Evolutionary conservation across 2,797 vertebrate species (phyloP).

Genomic region (Rachycentron canadum): DNA sequence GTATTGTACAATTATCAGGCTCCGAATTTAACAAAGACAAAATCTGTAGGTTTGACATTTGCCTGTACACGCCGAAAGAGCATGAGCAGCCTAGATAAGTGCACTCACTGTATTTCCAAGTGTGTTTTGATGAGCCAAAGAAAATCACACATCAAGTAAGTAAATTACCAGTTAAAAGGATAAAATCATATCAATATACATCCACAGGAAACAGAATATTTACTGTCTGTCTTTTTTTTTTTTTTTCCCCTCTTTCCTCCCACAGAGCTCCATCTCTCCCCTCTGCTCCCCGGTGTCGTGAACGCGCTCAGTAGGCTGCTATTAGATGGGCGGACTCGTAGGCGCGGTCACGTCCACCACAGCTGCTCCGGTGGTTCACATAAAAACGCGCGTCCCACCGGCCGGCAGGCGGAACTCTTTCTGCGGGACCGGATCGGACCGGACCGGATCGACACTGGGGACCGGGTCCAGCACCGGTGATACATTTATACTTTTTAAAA

Average conservation of each 20-base stretch:
- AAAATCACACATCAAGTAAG: no score
- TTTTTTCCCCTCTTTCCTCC: background rate
- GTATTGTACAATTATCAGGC: background rate
- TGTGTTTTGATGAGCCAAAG: no score
- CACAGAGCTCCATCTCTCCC: background rate
- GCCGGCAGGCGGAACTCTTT: constrained; percentile 40
- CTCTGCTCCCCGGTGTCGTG: constrained; percentile 28
- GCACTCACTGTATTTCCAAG: no score
- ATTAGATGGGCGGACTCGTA: constrained; percentile 73
- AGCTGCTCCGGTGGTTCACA: constrained; percentile 44
- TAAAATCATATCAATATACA: no score
- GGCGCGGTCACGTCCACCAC: constrained; percentile 59
- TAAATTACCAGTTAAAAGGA: no score
- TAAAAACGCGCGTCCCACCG: constrained; percentile 66
- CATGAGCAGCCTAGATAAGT: background rate
- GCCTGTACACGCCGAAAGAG: no score
- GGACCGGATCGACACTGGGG: constrained; percentile 27
- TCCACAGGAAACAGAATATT: constrained; percentile 14
- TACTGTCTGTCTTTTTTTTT: background rate
- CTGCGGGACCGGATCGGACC: constrained; percentile 44
- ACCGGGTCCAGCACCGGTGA: constrained; percentile 36
- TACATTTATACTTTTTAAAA: background rate
- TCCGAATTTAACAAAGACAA: background rate
- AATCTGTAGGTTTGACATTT: background rate
- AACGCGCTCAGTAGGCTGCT: constrained; percentile 59